Evolutionary conservation across 2,113 vertebrate genomes (phyloP).

Genomic region (Pterocles orientalis): DNA sequence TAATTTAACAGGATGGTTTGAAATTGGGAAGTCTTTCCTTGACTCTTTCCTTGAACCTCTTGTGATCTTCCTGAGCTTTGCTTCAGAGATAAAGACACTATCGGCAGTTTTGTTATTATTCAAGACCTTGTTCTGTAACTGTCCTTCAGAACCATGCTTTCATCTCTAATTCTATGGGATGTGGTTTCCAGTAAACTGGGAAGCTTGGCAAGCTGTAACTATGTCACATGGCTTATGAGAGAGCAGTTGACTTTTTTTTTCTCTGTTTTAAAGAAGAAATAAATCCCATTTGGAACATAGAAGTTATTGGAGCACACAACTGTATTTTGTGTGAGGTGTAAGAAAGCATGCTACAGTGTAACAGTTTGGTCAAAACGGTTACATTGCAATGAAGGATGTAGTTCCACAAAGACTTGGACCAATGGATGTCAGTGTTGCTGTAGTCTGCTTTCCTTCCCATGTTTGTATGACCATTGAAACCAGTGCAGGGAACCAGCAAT

Average conservation of each 20-base stretch:
- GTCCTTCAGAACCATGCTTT: not conserved
- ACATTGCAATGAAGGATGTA: not conserved
- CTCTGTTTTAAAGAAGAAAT: not conserved
- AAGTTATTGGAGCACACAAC: not conserved
- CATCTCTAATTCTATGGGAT: not conserved
- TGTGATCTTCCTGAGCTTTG: not conserved
- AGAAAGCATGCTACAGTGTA: not conserved
- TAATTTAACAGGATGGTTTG: not conserved
- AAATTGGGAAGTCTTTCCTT: not conserved
- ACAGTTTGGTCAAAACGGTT: not conserved
- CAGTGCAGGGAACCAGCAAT: not conserved
- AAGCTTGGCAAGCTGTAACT: not conserved
- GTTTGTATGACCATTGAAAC: not conserved
- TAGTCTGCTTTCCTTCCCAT: not conserved
- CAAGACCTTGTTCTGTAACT: not conserved
- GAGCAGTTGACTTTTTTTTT: not conserved
- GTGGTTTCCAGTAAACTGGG: not conserved
- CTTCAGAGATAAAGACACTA: not conserved
- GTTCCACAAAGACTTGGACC: not conserved
- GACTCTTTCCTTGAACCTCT: not conserved
- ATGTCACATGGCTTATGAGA: not conserved
- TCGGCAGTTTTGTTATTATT: not conserved
- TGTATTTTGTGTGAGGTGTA: not conserved
- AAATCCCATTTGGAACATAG: not conserved
- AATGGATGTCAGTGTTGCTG: not conserved